Base-by-base conservation (phyloP, 2,888 invertebrate species). In the Tethea ocularis region DNA sequence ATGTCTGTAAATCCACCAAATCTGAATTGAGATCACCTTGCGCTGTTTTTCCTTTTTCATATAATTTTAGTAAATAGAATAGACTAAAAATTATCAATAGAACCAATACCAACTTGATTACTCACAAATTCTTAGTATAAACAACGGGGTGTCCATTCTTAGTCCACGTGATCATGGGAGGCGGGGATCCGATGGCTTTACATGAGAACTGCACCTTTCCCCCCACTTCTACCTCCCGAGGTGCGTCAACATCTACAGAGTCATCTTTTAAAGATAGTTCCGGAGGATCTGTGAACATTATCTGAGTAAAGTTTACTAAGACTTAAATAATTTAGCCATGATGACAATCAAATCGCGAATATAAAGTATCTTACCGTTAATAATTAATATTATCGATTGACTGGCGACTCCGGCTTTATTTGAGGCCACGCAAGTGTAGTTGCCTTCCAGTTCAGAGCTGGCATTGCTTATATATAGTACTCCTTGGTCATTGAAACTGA, bases 371-470 rank as follows among this genome's bases (percentile, higher is more conserved):
- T 76, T 82, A 94, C 94, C 92, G 62, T 88, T 79, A 0, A 94
- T 81, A 59, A 77, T 78, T 0, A 94, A 66, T 52, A 80, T 72
- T 26, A 86, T 87, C 6, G 75, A 68, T 72, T 89, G 93, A 62
- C 80, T 82, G 3, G 88, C 83, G 1, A 85, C 67, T 0, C 95
- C 95, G 0, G 91, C 94, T 4, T 88, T 71, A 74, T 95, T 95
- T 64, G 92, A 91, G 0, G 95, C 95, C 6, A 93, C 78, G 68
- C 95, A 95, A 3, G 85, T 79, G 74, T 94, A 95, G 10, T 81
- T 71, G 0, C 95, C 95, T 57, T 93, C 92, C 61, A 94, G 90
- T 5, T 86, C 79, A 0, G 78, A 72, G 26, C 82, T 92, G 0
- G 88, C 91, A 57, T 93, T 88, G 1, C 62, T 75, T 62, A 95